Evolutionary conservation across 2,888 invertebrate species (phyloP).

Genomic region (Dromius quadrimaculatus): DNA sequence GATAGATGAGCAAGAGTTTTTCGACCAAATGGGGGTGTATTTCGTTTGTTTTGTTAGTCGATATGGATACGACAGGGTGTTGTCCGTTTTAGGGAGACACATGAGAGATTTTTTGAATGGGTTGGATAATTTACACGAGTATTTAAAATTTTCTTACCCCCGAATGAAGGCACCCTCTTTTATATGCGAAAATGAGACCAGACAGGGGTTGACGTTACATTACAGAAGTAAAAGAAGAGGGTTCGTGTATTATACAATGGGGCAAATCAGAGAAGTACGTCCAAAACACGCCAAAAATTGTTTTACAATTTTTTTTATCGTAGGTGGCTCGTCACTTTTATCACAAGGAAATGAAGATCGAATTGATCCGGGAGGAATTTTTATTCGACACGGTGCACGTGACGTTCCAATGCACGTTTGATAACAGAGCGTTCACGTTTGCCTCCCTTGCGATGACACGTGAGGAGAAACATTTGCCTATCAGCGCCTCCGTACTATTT

Average conservation of each 20-base stretch:
- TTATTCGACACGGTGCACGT: slow-evolving; percentile 93
- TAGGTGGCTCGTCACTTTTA: slow-evolving; percentile 93
- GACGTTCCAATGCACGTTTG: slow-evolving; percentile 93
- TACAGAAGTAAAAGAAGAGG: slow-evolving; percentile 93
- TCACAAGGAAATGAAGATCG: slow-evolving; percentile 94
- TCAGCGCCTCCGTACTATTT: slow-evolving; percentile 90
- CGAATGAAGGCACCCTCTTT: slow-evolving; percentile 94
- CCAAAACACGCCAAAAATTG: too few relatives aligned
- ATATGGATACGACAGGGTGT: slow-evolving; percentile 93
- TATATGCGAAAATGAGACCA: slow-evolving; percentile 95
- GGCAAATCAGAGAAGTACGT: slow-evolving; percentile 89
- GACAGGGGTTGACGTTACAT: slow-evolving; percentile 92
- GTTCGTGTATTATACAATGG: slow-evolving; percentile 97
- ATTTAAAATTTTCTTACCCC: slow-evolving; percentile 95
- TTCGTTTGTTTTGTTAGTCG: slow-evolving; percentile 95
- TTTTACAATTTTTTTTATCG: too few relatives aligned
- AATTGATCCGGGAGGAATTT: slow-evolving; percentile 87
- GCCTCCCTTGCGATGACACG: slow-evolving; percentile 87
- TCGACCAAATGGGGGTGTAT: slow-evolving; percentile 94
- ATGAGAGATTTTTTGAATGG: slow-evolving; percentile 97
- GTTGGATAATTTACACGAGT: slow-evolving; percentile 96
- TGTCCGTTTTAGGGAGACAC: slow-evolving; percentile 91
- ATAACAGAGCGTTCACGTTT: slow-evolving; percentile 90
- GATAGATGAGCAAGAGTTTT: slow-evolving; percentile 89
- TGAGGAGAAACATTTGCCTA: slow-evolving; percentile 89